phyloP scores from a whole-genome alignment of 2,888 invertebrate species.

The Clistopyga incitator region DNA sequence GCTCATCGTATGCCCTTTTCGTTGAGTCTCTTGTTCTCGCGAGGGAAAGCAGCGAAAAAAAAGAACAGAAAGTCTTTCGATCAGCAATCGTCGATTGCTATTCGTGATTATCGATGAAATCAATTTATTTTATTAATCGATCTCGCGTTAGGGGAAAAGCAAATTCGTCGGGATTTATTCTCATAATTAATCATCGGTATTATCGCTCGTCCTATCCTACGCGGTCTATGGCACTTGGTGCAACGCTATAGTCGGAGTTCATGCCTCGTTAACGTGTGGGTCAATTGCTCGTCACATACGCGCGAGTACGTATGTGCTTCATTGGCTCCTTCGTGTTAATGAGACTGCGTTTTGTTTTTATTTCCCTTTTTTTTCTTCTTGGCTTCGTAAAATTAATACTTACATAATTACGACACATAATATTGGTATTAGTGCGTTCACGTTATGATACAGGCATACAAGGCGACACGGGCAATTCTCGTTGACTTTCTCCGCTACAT shows the following conservation, averaged over 20 bases:
- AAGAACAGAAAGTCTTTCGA: conserved; percentile 5
- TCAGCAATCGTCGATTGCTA: conserved; percentile 62
- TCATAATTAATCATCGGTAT: conserved; percentile 40
- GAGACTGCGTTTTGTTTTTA: conserved; percentile 7
- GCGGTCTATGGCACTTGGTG: conserved; percentile 79
- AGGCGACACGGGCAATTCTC: conserved; percentile 74
- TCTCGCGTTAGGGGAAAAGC: not conserved
- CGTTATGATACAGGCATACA: conserved; percentile 72
- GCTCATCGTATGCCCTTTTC: not conserved
- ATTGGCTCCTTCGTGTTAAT: not conserved
- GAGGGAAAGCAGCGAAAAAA: not conserved
- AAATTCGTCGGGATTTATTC: conserved; percentile 9
- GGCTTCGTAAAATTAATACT: conserved; percentile 70
- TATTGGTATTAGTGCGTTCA: conserved; percentile 74
- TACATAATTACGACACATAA: conserved; percentile 73
- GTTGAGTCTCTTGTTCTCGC: not conserved
- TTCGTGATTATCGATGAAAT: conserved; percentile 38
- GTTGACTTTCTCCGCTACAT: conserved; percentile 34
- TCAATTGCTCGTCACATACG: conserved; percentile 52
- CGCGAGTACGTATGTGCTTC: not conserved
- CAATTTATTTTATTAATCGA: conserved; percentile 42
- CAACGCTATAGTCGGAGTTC: conserved; percentile 74
- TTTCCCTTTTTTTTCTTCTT: conserved; percentile 16
- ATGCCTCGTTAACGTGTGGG: conserved; percentile 51
- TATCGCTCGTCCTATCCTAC: conserved; percentile 67